Percentiles rank a stretch among this genome's conserved stretches.
Conservation (phyloP, 1,140 invertebrate species). For the Diploscapter pachys region DNA sequence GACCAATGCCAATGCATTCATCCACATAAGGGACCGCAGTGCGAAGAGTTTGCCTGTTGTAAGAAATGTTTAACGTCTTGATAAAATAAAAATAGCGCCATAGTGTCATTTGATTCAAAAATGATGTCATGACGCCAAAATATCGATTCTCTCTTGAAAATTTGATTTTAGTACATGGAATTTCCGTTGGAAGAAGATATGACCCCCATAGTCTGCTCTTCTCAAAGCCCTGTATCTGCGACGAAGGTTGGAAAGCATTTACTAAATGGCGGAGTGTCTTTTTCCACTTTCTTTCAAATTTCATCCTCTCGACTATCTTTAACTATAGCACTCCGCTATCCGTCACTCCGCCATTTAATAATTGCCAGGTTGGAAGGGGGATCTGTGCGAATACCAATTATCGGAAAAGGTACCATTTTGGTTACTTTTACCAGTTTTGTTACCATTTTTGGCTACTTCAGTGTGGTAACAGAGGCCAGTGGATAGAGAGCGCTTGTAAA, state of each 20-base stretch:
- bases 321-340: too few relatives aligned
- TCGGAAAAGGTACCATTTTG: slow-evolving; percentile 12
- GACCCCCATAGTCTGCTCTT: slow-evolving; percentile 32
- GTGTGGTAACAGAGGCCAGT: slow-evolving; percentile 32
- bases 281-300: too few relatives aligned
- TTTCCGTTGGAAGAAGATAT: slow-evolving; percentile 24
- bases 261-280: too few relatives aligned
- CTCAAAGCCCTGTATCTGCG: slow-evolving; percentile 25
- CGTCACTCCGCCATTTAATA: too few relatives aligned
- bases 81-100: too few relatives aligned
- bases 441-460: slow-evolving; percentile 3
- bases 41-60: slow-evolving; percentile 32
- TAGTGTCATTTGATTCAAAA: too few relatives aligned
- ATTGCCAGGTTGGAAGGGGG: neutral
- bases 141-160: neutral
- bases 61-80: neutral
- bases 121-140: too few relatives aligned
- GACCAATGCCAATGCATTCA: slow-evolving; percentile 26
- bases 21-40: slow-evolving; percentile 22
- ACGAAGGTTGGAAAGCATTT: slow-evolving; percentile 14
- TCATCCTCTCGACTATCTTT: too few relatives aligned
- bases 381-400: slow-evolving; percentile 33
- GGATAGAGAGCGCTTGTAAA: slow-evolving; percentile 24
- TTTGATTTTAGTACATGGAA: slow-evolving; percentile 13
- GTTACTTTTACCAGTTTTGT: neutral